These are phyloP conservation scores for Acheta domesticus DNA, from an alignment of 2,888 invertebrate species.

Conservation along the genomic window DNA sequence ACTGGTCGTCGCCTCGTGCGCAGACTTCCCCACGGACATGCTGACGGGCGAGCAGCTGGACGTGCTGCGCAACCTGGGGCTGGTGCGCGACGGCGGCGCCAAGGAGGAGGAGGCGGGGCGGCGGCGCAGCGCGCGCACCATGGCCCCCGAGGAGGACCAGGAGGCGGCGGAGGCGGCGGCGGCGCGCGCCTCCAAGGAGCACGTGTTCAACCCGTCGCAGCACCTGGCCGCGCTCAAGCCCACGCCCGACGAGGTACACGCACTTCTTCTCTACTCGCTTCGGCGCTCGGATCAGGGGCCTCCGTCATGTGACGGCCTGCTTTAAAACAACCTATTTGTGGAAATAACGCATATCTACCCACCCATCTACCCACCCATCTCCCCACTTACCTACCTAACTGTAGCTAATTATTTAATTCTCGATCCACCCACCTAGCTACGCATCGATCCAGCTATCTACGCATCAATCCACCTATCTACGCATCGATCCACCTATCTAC, in stretches of 20 bases:
- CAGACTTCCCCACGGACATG: neutral
- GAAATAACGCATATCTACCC: too few species aligned
- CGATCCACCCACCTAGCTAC: too few species aligned
- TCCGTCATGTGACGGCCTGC: neutral
- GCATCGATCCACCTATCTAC: too few species aligned
- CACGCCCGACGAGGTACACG: neutral
- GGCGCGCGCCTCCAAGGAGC: neutral
- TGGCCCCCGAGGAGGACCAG: neutral
- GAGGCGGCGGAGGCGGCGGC: neutral
- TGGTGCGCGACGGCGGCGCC: neutral
- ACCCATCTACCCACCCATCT: too few species aligned
- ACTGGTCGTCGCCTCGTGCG: too few species aligned
- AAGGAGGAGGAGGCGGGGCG: neutral
- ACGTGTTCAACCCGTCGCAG: constrained; percentile 22
- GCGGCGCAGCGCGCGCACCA: neutral
- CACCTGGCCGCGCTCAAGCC: neutral
- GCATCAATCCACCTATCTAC: too few species aligned
- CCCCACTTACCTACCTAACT: too few species aligned
- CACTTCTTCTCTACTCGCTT: neutral
- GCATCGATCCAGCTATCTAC: too few species aligned
- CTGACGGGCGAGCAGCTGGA: neutral
- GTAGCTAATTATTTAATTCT: too few species aligned
- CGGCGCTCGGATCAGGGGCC: neutral
- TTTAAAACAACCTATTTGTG: too few species aligned
- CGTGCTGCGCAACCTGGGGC: constrained; percentile 21